phyloP scores from a whole-genome alignment of 1,140 invertebrate genomes.

The Halictus rubicundus region DNA sequence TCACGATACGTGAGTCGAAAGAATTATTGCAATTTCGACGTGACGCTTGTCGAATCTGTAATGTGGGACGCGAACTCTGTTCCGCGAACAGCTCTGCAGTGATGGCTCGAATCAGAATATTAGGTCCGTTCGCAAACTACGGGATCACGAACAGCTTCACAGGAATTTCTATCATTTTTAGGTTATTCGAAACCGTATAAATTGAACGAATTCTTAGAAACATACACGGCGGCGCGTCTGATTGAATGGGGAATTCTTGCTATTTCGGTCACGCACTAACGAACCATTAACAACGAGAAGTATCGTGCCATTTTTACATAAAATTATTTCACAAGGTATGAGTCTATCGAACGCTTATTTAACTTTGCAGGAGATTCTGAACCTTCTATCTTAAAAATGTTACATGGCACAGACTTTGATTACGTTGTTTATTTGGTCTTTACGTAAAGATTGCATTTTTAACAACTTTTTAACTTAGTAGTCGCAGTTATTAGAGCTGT shows the following conservation, averaged over 20 bases:
- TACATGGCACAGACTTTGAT: too few species aligned
- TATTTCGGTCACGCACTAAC: too few species aligned
- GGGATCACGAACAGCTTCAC: not conserved
- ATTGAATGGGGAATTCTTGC: not conserved
- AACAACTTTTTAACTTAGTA: too few species aligned
- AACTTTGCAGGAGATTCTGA: too few species aligned
- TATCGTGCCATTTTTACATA: too few species aligned
- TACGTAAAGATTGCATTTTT: too few species aligned
- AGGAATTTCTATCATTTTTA: constrained; percentile 26
- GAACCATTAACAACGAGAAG: too few species aligned
- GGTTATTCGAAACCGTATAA: not conserved
- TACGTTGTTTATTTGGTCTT: too few species aligned
- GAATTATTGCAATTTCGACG: constrained; percentile 75
- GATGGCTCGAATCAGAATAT: constrained; percentile 18
- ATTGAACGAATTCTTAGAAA: constrained; percentile 7
- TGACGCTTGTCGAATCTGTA: constrained; percentile 57
- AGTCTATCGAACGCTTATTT: too few species aligned
- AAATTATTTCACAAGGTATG: too few species aligned
- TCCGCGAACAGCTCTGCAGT: constrained; percentile 45
- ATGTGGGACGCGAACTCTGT: constrained; percentile 31
- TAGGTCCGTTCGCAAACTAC: not conserved
- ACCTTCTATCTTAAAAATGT: too few species aligned
- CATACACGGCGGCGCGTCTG: not conserved
- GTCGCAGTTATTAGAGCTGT: too few species aligned
- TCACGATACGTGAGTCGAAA: constrained; percentile 72